Base-by-base conservation (phyloP, 2,113 vertebrate species). In the Heteronetta atricapilla region DNA sequence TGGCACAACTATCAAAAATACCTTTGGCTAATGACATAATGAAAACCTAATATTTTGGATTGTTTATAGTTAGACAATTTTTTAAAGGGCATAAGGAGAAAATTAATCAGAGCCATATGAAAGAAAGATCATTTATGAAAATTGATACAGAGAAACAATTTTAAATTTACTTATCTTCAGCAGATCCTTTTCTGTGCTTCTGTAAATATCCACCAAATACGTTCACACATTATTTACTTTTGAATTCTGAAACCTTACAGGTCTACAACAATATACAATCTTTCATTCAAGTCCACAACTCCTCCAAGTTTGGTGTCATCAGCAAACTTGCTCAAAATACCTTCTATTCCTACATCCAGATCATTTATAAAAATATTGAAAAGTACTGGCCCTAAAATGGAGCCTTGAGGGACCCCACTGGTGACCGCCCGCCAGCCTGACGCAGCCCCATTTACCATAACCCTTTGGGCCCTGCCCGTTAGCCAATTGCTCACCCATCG, bases 241-340 rank as follows among this genome's bases (percentile, higher is more conserved):
- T 69, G 58, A 82, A 86, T 20, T 80, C 28, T 53, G 11, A 88
- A 82, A 53, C 6, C 34, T 13, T 58, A 17, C 8, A 89, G 86
- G 3, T 44, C 14, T 26, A 53, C 20, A 75, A 19, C 1, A 60
- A 26, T 15, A 1, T 4, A 68, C 8, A 1, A n/a, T 53, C 26
- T n/a, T n/a, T n/a, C n/a, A n/a, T n/a, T n/a, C n/a, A n/a, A n/a
- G n/a, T n/a, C n/a, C n/a, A n/a, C n/a, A n/a, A n/a, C n/a, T n/a
- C n/a, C n/a, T n/a, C n/a, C n/a, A n/a, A n/a, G n/a, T n/a, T n/a
- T n/a, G n/a, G n/a, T n/a, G n/a, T n/a, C n/a, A n/a, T n/a, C n/a
- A n/a, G n/a, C n/a, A n/a, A n/a, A n/a, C n/a, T n/a, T n/a, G n/a
- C n/a, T n/a, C n/a, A n/a, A n/a, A n/a, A n/a, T n/a, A n/a, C n/a